Evolutionary conservation across 2,888 invertebrate genomes (phyloP).

Genomic region (Drosophila falleni): DNA sequence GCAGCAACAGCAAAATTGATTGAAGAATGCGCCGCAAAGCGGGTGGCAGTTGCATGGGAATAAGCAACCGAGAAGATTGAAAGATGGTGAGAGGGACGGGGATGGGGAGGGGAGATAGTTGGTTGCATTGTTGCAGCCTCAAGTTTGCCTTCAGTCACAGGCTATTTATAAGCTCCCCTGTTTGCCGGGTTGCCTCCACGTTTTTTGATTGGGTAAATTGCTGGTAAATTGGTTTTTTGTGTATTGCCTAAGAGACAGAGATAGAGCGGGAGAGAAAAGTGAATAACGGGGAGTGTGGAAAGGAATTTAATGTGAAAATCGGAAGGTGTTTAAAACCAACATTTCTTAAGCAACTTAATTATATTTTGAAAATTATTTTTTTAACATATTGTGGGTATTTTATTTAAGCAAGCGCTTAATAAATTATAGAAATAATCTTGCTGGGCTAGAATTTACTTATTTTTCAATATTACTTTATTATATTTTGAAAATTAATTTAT

Average conservation of each 20-base stretch:
- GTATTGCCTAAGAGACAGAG: constrained; percentile 23
- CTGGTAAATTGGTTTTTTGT: constrained; percentile 77
- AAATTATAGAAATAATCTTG: not conserved
- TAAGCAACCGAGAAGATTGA: not conserved
- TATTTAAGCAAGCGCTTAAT: not conserved
- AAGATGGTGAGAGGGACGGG: not conserved
- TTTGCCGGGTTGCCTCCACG: constrained; percentile 35
- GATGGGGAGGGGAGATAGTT: constrained; percentile 13
- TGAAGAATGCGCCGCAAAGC: constrained; percentile 75
- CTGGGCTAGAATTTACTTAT: too few species aligned
- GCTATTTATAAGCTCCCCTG: constrained; percentile 72
- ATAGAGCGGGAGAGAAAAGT: not conserved
- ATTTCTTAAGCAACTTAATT: constrained; percentile 14
- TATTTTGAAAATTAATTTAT: not conserved
- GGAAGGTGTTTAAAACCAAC: too few species aligned
- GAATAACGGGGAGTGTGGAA: not conserved
- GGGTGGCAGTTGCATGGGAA: constrained; percentile 50
- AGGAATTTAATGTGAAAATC: constrained; percentile 40
- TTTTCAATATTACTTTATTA: too few species aligned
- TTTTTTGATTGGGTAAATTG: constrained; percentile 78
- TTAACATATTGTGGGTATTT: not conserved
- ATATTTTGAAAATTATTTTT: not conserved
- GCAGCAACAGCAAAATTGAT: constrained; percentile 67
- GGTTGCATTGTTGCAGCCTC: constrained; percentile 60
- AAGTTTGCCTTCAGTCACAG: constrained; percentile 53